Percentiles rank a stretch among this genome's conserved stretches.
These are phyloP conservation scores for Philaenus spumarius DNA, from an alignment of 1,140 invertebrate genomes.

Conservation along the genomic window DNA sequence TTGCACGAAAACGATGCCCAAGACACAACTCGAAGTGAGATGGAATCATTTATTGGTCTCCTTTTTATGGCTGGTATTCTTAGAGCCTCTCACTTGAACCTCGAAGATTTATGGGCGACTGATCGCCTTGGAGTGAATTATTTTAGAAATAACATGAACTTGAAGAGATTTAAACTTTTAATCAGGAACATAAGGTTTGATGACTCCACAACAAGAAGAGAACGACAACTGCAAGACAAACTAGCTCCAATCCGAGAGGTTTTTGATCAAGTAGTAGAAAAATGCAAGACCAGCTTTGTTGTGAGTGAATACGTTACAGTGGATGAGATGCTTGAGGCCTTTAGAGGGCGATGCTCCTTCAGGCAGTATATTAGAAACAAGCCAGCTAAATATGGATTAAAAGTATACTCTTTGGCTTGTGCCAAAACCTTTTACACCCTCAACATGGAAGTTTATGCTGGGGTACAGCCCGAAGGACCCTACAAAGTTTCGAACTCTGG, in stretches of 20 bases:
- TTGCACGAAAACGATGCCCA: background rate
- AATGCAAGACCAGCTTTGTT: slow-evolving; percentile 28
- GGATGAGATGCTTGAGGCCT: slow-evolving; percentile 36
- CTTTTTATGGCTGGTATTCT: slow-evolving; percentile 3
- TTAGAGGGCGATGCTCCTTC: slow-evolving; percentile 37
- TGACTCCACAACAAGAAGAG: slow-evolving; percentile 29
- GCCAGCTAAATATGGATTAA: slow-evolving; percentile 41
- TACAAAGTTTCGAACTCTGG: slow-evolving; percentile 29
- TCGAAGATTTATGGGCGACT: slow-evolving; percentile 15
- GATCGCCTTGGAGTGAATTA: slow-evolving; percentile 14
- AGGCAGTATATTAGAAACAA: slow-evolving; percentile 40
- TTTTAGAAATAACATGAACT: slow-evolving; percentile 25
- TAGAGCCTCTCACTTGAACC: slow-evolving; percentile 9
- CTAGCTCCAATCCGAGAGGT: slow-evolving; percentile 33
- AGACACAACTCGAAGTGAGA: too few relatives aligned
- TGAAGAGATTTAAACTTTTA: slow-evolving; percentile 34
- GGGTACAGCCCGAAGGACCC: slow-evolving; percentile 35
- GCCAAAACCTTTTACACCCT: slow-evolving; percentile 33
- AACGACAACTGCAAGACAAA: slow-evolving; percentile 34
- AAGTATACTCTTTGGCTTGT: slow-evolving; percentile 36
- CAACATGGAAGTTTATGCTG: slow-evolving; percentile 32
- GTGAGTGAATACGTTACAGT: slow-evolving; percentile 27
- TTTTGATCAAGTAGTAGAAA: slow-evolving; percentile 32
- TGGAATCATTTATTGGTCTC: background rate
- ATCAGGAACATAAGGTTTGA: slow-evolving; percentile 29